phyloP scores from a whole-genome alignment of 2,113 vertebrate genomes.

The Cygnus atratus region DNA sequence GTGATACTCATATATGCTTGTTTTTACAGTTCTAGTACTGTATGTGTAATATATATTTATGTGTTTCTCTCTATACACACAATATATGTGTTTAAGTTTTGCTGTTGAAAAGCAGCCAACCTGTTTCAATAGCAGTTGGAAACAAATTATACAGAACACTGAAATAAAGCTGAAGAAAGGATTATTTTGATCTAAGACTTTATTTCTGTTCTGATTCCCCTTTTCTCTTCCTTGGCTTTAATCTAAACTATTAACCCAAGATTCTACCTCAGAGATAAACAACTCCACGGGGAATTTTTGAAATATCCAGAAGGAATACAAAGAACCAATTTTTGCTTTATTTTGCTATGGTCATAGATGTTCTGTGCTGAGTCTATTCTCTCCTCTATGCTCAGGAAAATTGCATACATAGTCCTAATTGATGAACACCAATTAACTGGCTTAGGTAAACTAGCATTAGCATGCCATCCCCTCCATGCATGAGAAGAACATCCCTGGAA shows the following conservation, averaged over 20 bases:
- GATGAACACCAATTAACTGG: background rate
- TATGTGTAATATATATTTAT: background rate
- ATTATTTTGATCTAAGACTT: slow-evolving; percentile 12
- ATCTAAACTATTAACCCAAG: slow-evolving; percentile 7
- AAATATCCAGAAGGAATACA: background rate
- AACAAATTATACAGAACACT: background rate
- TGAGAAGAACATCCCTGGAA: background rate
- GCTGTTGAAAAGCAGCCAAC: background rate
- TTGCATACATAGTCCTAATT: background rate
- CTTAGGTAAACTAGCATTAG: background rate
- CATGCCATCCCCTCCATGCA: background rate
- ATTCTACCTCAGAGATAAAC: background rate
- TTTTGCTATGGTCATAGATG: background rate
- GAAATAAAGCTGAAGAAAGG: background rate
- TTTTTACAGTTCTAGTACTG: background rate
- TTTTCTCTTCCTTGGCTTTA: slow-evolving; percentile 14
- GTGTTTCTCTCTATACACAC: background rate
- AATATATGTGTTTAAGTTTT: background rate
- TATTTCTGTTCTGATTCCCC: slow-evolving; percentile 20
- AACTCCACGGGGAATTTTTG: background rate
- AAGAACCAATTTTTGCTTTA: slow-evolving; percentile 1
- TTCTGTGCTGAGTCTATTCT: background rate
- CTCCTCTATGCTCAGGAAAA: background rate
- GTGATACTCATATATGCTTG: background rate
- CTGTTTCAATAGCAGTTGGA: background rate